A percentile compares a stretch with the other conserved stretches of the same genome.
These are phyloP conservation scores for Hydrotaea cyrtoneurina DNA, from an alignment of 2,888 invertebrate genomes.

Conservation along the genomic window DNA sequence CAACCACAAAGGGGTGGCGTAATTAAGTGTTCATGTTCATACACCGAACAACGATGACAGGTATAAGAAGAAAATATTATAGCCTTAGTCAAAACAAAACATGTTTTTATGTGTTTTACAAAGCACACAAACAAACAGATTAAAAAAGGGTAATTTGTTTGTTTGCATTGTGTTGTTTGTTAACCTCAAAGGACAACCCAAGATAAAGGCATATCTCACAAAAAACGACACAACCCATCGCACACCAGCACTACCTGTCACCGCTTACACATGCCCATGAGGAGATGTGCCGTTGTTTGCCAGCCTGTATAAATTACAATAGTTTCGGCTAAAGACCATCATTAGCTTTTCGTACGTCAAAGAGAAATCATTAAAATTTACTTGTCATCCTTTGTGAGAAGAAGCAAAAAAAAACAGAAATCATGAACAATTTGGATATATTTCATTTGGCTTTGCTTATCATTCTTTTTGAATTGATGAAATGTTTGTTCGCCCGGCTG, in stretches of 20 bases:
- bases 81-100: not conserved
- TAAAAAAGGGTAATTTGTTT: conserved; percentile 17
- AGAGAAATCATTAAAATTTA: conserved; percentile 19
- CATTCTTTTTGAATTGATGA: conserved; percentile 12
- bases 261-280: not conserved
- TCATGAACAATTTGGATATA: conserved; percentile 26
- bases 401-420: not conserved
- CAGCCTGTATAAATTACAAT: not conserved
- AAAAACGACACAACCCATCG: not conserved
- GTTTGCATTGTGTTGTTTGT: not conserved
- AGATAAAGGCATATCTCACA: not conserved
- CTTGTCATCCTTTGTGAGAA: not conserved
- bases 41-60: not conserved
- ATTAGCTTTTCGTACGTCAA: not conserved
- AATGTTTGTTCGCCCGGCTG: not conserved
- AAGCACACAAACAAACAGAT: conserved; percentile 15
- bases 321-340: conserved; percentile 2
- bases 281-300: not conserved
- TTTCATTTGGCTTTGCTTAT: conserved; percentile 10
- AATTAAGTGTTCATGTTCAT: not conserved
- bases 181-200: not conserved
- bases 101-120: not conserved
- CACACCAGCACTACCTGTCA: not conserved
- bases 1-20: not conserved
- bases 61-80: not conserved